Evolutionary conservation across 2,888 invertebrate genomes (phyloP), one percentile per base, ranked within the genome.

Genomic region (Mythimna ferrago): DNA sequence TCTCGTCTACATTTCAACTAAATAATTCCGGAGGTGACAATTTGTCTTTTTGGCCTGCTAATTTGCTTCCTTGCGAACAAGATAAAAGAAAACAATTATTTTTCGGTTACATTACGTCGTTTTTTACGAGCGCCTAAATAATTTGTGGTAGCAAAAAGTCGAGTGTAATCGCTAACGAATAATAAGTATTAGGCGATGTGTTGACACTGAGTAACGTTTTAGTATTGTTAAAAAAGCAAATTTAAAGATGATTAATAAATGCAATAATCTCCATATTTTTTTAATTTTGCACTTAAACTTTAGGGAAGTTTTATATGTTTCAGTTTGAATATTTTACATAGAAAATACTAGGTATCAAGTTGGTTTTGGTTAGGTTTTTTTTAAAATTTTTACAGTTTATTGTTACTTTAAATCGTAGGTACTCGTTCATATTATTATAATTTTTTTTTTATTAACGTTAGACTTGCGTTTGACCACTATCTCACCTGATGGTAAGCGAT

Each of bases 51-150:
- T 35, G 48, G 73, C 56, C 21, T 16, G 60, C 66, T 86, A 82
- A 77, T 82, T 83, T 79, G 61, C 69, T 76, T 71, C 61, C 66
- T 68, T 54, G 48, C 26, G 62, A 66, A 74, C 60, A 77, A 72
- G 81, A 75, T 73, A 83, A 75, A 80, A 70, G 62, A 66, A 84
- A 81, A 84, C 73, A 78, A 81, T 86, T 83, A 81, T 72, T 82
- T 81, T 81, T 73, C 66, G 60, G 72, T 67, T 56, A 61, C 70
- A 44, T 70, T 74, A 69, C 68, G 66, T 54, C 60, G 26, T 63
- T 78, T 81, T 79, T 75, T 68, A 73, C 56, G 35, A 66, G 69
- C 84, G 84, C 84, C 84, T 85, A 72, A 26, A 71, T 53, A 60
- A 82, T 77, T 76, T 78, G 41, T 44, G 44, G 38, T 10, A 69